Conservation (phyloP, 2,113 vertebrate species). For the Leucoraja erinaceus region DNA sequence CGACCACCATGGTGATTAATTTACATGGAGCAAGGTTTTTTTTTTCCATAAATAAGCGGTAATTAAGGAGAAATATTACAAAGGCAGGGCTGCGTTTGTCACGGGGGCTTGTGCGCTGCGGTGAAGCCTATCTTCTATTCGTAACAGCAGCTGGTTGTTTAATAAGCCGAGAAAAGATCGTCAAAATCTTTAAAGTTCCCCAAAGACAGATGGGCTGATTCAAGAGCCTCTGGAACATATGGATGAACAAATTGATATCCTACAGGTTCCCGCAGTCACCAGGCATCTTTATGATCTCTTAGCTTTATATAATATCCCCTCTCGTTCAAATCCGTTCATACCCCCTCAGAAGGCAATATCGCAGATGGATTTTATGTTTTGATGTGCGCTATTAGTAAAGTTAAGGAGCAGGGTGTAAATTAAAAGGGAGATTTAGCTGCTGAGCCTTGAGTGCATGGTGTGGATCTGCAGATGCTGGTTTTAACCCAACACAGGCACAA, state of each 20-base stretch:
- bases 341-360: background rate
- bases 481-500: too few species aligned
- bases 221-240: conserved; percentile 8
- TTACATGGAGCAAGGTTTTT: background rate
- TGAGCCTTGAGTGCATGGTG: background rate
- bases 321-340: background rate
- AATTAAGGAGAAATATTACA: conserved; percentile 33
- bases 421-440: background rate
- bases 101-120: conserved; percentile 45
- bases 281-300: conserved; percentile 27
- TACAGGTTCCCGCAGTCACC: background rate
- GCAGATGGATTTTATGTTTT: too few species aligned
- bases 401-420: background rate
- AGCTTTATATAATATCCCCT: background rate
- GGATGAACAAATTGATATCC: conserved; percentile 24
- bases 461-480: too few species aligned
- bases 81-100: conserved; percentile 50
- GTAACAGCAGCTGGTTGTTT: conserved; percentile 70
- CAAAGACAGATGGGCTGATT: conserved; percentile 40
- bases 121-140: conserved; percentile 65
- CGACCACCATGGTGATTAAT: conserved; percentile 9
- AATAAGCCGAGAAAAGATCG: conserved; percentile 69
- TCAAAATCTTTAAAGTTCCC: conserved; percentile 59
- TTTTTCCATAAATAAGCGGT: background rate
- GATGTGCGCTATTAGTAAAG: background rate